These are phyloP conservation scores for Hiodon alosoides DNA, from an alignment of 2,113 vertebrate genomes.

Conservation along the genomic window DNA sequence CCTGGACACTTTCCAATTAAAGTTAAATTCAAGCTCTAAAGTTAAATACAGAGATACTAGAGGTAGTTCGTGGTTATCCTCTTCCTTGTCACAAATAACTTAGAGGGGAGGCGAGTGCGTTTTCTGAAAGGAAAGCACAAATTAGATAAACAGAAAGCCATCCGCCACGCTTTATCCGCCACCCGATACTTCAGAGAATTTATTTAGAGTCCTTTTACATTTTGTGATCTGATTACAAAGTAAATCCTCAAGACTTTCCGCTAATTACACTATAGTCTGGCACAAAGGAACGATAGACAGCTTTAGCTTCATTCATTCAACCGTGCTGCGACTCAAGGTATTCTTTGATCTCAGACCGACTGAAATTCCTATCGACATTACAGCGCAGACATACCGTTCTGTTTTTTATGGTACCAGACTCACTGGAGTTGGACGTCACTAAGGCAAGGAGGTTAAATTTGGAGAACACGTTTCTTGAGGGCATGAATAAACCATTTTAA, in stretches of 20 bases:
- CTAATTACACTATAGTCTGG: neutral
- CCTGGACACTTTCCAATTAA: too few relatives aligned
- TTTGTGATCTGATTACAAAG: neutral
- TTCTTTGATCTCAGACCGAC: neutral
- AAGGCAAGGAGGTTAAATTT: conserved; percentile 32
- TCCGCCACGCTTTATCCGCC: too few relatives aligned
- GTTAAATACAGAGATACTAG: too few relatives aligned
- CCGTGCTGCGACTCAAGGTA: neutral
- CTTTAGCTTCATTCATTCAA: neutral
- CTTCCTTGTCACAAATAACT: too few relatives aligned
- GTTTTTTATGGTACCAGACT: neutral
- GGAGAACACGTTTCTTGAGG: conserved; percentile 41
- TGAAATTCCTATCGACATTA: neutral
- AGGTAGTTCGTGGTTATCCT: too few relatives aligned
- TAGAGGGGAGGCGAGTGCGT: too few relatives aligned
- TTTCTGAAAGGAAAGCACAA: too few relatives aligned
- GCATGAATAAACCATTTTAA: conserved; percentile 61
- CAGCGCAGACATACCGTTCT: conserved; percentile 19
- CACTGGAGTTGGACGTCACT: conserved; percentile 19
- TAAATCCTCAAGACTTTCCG: neutral
- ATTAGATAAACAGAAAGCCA: too few relatives aligned
- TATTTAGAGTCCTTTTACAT: neutral
- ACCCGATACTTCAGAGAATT: too few relatives aligned
- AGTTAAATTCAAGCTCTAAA: too few relatives aligned
- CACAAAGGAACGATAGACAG: neutral